phyloP scores from a whole-genome alignment of 1,140 invertebrate species.

The Drosophila tani region DNA sequence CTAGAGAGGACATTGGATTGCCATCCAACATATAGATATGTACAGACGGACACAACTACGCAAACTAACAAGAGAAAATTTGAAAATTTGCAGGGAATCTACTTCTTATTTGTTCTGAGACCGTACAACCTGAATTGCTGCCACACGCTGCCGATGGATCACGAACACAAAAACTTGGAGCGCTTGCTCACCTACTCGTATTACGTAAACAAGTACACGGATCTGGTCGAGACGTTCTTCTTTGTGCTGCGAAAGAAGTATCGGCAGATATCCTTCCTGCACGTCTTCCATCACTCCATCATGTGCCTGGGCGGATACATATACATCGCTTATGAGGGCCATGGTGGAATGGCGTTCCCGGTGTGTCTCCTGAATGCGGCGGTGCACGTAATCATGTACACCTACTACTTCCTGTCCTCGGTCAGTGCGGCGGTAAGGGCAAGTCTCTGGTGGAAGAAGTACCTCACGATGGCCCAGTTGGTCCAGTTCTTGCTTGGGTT shows the following conservation, averaged over 20 bases:
- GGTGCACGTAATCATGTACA: constrained; percentile 38
- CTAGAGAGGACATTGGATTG: no score
- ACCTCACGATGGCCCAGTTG: constrained; percentile 32
- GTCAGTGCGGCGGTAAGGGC: constrained; percentile 8
- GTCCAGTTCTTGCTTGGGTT: constrained; percentile 11
- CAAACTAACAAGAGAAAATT: background rate
- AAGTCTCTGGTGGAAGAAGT: constrained; percentile 49
- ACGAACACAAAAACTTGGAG: constrained; percentile 35
- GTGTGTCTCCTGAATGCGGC: constrained; percentile 19
- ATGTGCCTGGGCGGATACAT: constrained; percentile 28
- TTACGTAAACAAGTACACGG: constrained; percentile 55
- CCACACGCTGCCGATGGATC: constrained; percentile 36
- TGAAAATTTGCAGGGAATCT: constrained; percentile 12
- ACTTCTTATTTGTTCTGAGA: constrained; percentile 21
- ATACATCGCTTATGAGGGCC: background rate
- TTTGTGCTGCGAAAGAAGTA: constrained; percentile 63
- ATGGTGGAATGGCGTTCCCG: constrained; percentile 87
- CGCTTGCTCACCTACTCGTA: constrained; percentile 38
- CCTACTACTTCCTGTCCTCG: constrained; percentile 39
- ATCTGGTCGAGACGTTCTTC: constrained; percentile 53
- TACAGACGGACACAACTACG: no score
- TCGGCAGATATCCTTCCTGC: constrained; percentile 54
- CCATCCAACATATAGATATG: no score
- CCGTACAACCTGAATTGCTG: constrained; percentile 40
- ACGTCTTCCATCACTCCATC: constrained; percentile 86